These are phyloP conservation scores for Protobothrops mucrosquamatus DNA, from an alignment of 2,113 vertebrate species.

Conservation along the genomic window DNA sequence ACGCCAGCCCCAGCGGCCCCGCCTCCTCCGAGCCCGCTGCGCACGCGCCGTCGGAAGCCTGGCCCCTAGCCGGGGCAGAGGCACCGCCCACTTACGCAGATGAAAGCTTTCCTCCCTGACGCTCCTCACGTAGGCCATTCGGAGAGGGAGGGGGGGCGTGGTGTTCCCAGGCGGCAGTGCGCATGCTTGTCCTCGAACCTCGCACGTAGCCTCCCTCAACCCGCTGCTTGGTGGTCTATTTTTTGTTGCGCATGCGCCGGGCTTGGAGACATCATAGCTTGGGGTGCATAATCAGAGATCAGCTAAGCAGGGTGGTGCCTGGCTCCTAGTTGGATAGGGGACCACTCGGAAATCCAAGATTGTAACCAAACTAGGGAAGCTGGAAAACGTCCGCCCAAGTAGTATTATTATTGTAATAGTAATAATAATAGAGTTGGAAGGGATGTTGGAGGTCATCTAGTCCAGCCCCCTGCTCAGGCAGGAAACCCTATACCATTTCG, in stretches of 20 bases:
- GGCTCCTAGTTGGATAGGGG: background rate
- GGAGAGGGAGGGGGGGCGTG: background rate
- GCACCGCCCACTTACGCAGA: background rate
- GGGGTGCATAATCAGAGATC: background rate
- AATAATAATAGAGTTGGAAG: too few species aligned
- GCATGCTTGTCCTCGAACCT: background rate
- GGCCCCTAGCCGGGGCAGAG: background rate
- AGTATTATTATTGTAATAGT: too few species aligned
- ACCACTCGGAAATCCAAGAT: background rate
- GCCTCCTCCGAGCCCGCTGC: background rate
- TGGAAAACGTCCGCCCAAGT: background rate
- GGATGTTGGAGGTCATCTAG: too few species aligned
- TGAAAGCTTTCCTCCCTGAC: conserved; percentile 3
- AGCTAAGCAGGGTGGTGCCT: background rate
- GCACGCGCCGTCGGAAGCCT: conserved; percentile 7
- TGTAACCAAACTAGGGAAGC: background rate
- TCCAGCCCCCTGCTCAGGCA: too few species aligned
- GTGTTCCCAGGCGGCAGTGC: background rate
- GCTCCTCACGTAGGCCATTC: conserved; percentile 11
- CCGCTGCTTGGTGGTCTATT: background rate
- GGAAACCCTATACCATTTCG: too few species aligned
- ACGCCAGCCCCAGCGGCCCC: background rate
- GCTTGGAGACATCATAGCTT: rapidly evolving
- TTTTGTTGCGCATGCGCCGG: background rate
- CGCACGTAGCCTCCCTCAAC: too few species aligned